phyloP scores from a whole-genome alignment of 2,888 invertebrate species.

The Drosophila tripunctata region DNA sequence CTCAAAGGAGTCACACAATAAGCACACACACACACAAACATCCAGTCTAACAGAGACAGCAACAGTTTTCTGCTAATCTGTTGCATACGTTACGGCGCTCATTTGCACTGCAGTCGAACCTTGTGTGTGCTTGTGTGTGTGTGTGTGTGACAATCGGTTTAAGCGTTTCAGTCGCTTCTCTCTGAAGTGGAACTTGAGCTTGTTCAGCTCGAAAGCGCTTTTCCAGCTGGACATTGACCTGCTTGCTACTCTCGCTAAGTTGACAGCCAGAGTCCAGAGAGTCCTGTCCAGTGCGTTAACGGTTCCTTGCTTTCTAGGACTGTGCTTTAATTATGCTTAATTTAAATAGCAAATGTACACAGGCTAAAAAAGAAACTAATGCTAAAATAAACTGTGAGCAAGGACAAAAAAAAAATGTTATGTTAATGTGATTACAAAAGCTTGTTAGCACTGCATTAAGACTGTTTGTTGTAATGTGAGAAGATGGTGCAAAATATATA shows the following conservation, averaged over 20 bases:
- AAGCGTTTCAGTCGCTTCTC: slow-evolving; percentile 48
- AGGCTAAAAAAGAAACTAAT: slow-evolving; percentile 1
- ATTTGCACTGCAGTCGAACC: slow-evolving; percentile 12
- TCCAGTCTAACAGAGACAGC: slow-evolving; percentile 16
- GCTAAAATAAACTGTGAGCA: neutral
- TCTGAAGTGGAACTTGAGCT: slow-evolving; percentile 42
- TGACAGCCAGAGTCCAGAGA: neutral
- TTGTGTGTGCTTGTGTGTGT: slow-evolving; percentile 4
- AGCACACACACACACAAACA: slow-evolving; percentile 9
- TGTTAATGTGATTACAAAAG: slow-evolving; percentile 40
- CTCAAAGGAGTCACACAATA: slow-evolving; percentile 47
- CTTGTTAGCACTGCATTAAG: slow-evolving; percentile 44
- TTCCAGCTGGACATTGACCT: slow-evolving; percentile 42
- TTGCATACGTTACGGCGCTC: slow-evolving; percentile 66
- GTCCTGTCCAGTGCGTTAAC: neutral
- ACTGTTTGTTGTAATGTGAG: slow-evolving; percentile 20
- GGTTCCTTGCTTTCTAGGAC: slow-evolving; percentile 7
- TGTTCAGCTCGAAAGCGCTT: slow-evolving; percentile 21
- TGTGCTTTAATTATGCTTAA: slow-evolving; percentile 38
- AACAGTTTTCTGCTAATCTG: slow-evolving; percentile 54
- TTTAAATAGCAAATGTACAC: slow-evolving; percentile 33
- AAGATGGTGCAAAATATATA: slow-evolving; percentile 14
- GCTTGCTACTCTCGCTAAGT: slow-evolving; percentile 1
- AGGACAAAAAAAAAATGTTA: slow-evolving; percentile 6
- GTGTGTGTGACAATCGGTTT: slow-evolving; percentile 54